Conservation (phyloP, 1,140 invertebrate species). For the Saxidomus purpurata region DNA sequence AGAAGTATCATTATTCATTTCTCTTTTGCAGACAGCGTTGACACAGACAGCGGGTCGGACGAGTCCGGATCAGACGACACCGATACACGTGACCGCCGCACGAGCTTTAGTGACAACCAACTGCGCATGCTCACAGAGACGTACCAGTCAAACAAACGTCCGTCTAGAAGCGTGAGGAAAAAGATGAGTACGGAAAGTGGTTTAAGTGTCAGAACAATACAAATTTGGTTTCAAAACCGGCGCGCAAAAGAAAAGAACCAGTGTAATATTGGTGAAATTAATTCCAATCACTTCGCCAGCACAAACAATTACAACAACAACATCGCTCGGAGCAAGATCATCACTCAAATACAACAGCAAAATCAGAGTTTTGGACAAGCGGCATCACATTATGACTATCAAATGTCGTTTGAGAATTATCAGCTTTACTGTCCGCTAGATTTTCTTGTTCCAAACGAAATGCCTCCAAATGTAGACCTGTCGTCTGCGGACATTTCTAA, state of each 20-base stretch:
- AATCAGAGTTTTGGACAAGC: background rate
- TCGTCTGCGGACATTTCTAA: slow-evolving; percentile 62
- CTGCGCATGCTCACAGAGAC: slow-evolving; percentile 33
- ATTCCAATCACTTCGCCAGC: background rate
- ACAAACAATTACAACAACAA: background rate
- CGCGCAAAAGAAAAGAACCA: slow-evolving; percentile 24
- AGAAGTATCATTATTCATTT: too few relatives aligned
- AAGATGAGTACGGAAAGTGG: background rate
- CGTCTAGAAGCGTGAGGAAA: background rate
- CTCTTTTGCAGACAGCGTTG: slow-evolving; percentile 26
- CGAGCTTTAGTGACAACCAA: slow-evolving; percentile 13
- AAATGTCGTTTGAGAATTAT: background rate
- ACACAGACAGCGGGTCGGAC: slow-evolving; percentile 49
- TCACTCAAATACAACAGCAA: background rate
- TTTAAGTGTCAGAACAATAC: slow-evolving; percentile 22
- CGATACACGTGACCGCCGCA: background rate
- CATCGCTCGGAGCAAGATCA: background rate
- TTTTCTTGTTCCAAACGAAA: slow-evolving; percentile 58
- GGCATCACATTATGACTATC: background rate
- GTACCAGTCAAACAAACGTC: slow-evolving; percentile 36
- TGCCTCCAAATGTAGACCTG: slow-evolving; percentile 64
- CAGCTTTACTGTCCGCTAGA: slow-evolving; percentile 52
- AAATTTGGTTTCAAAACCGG: slow-evolving; percentile 56
- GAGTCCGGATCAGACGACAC: slow-evolving; percentile 58
- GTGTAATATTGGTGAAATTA: too few relatives aligned